These are phyloP conservation scores for Brassicogethes aeneus DNA, from an alignment of 2,888 invertebrate species.

Conservation along the genomic window DNA sequence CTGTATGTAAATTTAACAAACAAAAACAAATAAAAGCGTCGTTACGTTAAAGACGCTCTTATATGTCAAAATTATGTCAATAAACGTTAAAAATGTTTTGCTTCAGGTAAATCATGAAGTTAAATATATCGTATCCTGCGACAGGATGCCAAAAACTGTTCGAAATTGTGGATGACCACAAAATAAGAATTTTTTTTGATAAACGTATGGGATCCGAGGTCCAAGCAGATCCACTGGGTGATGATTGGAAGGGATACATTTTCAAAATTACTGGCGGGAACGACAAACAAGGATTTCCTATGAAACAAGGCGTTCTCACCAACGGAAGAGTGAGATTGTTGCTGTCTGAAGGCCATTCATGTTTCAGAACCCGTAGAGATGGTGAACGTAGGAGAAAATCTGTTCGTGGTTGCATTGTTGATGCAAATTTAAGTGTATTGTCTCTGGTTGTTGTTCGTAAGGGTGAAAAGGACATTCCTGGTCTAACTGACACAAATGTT, in stretches of 20 bases:
- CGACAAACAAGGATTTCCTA: slow-evolving; percentile 99
- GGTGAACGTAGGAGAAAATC: slow-evolving; percentile 97
- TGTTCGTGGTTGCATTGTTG: slow-evolving; percentile 96
- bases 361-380: slow-evolving; percentile 82
- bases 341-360: slow-evolving; percentile 87
- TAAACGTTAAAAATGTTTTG: too few relatives aligned
- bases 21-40: too few relatives aligned
- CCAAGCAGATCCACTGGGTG: slow-evolving; percentile 86
- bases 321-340: slow-evolving; percentile 90
- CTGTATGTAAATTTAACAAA: too few relatives aligned
- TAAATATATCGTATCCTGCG: slow-evolving; percentile 95
- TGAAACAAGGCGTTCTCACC: slow-evolving; percentile 97
- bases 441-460: slow-evolving; percentile 88
- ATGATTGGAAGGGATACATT: slow-evolving; percentile 98
- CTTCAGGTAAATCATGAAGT: slow-evolving; percentile 45
- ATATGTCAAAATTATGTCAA: too few relatives aligned
- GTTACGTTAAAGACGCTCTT: too few relatives aligned
- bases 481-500: slow-evolving; percentile 67
- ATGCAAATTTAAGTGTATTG: slow-evolving; percentile 88
- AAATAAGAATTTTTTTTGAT: slow-evolving; percentile 92
- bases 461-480: slow-evolving; percentile 63
- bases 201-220: slow-evolving; percentile 97
- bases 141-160: slow-evolving; percentile 96
- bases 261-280: slow-evolving; percentile 93
- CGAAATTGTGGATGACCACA: slow-evolving; percentile 96